phyloP scores from a whole-genome alignment of 35 echinoderm and acorn worm genomes.

The Strongylocentrotus purpuratus region DNA sequence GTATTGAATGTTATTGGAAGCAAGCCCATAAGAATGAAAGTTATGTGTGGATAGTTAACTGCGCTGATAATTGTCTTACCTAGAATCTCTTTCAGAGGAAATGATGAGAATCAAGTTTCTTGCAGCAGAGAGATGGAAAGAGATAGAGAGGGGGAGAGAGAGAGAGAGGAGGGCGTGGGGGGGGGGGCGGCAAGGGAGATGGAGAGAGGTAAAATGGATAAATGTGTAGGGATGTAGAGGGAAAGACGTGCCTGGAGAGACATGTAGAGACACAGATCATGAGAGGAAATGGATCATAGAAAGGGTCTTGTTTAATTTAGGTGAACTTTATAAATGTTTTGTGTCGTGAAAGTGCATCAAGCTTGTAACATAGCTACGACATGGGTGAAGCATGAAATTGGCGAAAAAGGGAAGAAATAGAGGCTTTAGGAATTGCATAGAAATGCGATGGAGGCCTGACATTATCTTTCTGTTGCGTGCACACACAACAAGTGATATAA shows the following conservation, averaged over 20 bases:
- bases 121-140: too few relatives aligned
- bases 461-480: too few relatives aligned
- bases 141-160: too few relatives aligned
- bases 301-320: neutral
- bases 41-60: too few relatives aligned
- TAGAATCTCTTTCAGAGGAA: too few relatives aligned
- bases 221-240: neutral
- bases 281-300: neutral
- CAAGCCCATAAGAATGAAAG: too few relatives aligned
- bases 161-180: neutral
- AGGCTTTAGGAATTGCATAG: too few relatives aligned
- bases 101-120: too few relatives aligned
- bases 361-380: neutral
- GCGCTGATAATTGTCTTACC: too few relatives aligned
- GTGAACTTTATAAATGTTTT: neutral
- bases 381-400: neutral
- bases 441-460: too few relatives aligned
- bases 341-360: neutral
- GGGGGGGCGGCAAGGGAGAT: neutral
- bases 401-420: neutral
- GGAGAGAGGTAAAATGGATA: neutral
- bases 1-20: too few relatives aligned
- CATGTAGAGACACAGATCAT: neutral
- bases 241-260: neutral
- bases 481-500: too few relatives aligned